phyloP scores from a whole-genome alignment of 1,140 invertebrate genomes.

The Teleogryllus occipitalis region DNA sequence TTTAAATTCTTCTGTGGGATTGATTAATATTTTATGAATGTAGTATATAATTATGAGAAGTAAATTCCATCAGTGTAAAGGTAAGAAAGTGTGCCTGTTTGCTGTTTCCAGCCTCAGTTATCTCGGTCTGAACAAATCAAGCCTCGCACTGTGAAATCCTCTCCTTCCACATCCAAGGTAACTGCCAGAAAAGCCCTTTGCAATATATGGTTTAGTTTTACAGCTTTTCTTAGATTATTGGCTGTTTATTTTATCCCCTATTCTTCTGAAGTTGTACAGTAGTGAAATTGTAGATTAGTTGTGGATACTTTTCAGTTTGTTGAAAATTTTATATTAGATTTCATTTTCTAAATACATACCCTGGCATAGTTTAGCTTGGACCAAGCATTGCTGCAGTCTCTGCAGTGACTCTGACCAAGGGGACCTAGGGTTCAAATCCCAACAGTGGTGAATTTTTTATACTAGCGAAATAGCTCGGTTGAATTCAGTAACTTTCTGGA shows the following conservation, averaged over 20 bases:
- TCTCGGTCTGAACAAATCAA: background rate
- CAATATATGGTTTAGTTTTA: too few relatives aligned
- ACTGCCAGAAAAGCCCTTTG: background rate
- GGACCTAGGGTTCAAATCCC: too few relatives aligned
- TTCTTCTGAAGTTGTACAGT: too few relatives aligned
- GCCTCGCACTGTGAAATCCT: slow-evolving; percentile 3
- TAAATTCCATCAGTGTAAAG: background rate
- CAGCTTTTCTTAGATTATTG: too few relatives aligned
- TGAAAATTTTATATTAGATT: background rate
- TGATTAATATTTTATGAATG: background rate
- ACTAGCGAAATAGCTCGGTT: too few relatives aligned
- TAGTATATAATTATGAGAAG: background rate
- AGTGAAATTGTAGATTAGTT: background rate
- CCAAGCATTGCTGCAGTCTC: too few relatives aligned
- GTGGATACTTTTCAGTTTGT: background rate
- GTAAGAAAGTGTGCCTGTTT: background rate
- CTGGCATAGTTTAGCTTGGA: too few relatives aligned
- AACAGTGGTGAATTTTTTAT: too few relatives aligned
- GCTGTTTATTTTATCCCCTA: too few relatives aligned
- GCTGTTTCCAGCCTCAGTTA: background rate
- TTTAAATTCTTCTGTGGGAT: background rate
- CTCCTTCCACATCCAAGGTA: background rate
- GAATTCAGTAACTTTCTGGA: too few relatives aligned
- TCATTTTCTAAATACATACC: too few relatives aligned
- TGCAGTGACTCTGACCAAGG: too few relatives aligned